Conservation (phyloP, 1,140 invertebrate species). For the Megalopta genalis region DNA sequence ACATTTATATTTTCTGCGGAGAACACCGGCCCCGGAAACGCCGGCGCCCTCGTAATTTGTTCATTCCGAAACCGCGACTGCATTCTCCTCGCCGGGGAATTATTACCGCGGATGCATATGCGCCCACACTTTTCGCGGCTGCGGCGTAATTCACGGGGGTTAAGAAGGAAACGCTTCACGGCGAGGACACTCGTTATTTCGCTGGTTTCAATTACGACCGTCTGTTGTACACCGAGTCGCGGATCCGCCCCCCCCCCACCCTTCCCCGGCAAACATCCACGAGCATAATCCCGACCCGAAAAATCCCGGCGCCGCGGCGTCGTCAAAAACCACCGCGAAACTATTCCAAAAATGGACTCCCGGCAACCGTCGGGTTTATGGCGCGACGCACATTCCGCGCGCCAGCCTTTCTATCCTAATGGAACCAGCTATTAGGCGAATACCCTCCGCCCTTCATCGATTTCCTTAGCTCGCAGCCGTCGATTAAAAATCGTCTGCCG, state of each 20-base stretch:
- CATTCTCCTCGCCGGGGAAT: slow-evolving; percentile 1
- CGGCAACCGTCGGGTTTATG: slow-evolving; percentile 20
- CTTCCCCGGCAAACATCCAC: not conserved
- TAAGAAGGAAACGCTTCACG: slow-evolving; percentile 15
- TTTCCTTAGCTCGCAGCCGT: too few species aligned
- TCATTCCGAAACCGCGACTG: not conserved
- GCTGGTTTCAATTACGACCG: slow-evolving; percentile 20
- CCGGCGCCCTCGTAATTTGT: slow-evolving; percentile 16
- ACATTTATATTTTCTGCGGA: slow-evolving; percentile 39
- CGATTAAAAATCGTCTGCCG: too few species aligned
- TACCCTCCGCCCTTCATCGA: not conserved
- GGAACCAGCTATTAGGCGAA: not conserved
- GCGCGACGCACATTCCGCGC: not conserved
- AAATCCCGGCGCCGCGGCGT: not conserved
- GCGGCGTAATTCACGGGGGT: slow-evolving; percentile 1
- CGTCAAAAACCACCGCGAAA: too few species aligned
- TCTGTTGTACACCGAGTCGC: not conserved
- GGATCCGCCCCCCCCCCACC: too few species aligned
- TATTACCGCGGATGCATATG: not conserved
- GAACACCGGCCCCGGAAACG: slow-evolving; percentile 17
- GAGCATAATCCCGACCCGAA: not conserved
- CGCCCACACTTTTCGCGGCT: not conserved
- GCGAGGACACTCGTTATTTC: not conserved
- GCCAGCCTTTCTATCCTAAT: too few species aligned
- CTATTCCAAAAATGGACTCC: not conserved